phyloP scores from a whole-genome alignment of 2,797 vertebrate genomes.

The Chaenodraco wilsoni region DNA sequence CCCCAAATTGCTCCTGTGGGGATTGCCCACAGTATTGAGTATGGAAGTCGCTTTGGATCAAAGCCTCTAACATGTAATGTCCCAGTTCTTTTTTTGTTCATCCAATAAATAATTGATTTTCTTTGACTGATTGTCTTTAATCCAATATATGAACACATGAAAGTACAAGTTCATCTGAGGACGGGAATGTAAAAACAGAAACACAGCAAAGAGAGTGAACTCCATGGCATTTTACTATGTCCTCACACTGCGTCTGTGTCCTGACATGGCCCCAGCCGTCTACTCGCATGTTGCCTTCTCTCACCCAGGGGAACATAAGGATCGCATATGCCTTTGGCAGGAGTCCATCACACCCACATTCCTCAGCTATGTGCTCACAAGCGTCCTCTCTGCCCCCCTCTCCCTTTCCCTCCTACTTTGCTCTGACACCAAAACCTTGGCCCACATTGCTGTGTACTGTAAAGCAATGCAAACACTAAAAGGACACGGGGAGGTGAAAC shows the following conservation, averaged over 20 bases:
- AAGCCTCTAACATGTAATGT: neutral
- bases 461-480: conserved; percentile 61
- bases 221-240: conserved; percentile 35
- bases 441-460: conserved; percentile 58
- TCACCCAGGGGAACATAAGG: conserved; percentile 78
- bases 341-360: conserved; percentile 78
- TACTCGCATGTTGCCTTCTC: conserved; percentile 65
- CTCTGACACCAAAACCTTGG: conserved; percentile 73
- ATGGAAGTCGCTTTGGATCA: no score
- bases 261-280: conserved; percentile 72
- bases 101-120: conserved; percentile 13
- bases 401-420: conserved; percentile 44
- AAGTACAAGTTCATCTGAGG: conserved; percentile 30
- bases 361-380: conserved; percentile 76
- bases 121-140: conserved; percentile 10
- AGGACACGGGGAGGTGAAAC: conserved; percentile 29
- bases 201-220: conserved; percentile 52
- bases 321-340: conserved; percentile 83
- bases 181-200: conserved; percentile 1
- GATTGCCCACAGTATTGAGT: no score
- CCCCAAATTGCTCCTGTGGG: no score
- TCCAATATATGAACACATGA: conserved; percentile 22
- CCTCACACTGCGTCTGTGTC: conserved; percentile 70
- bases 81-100: neutral
- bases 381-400: conserved; percentile 47